phyloP scores from a whole-genome alignment of 64 coral and sea anemone genomes.

The Porites lutea region DNA sequence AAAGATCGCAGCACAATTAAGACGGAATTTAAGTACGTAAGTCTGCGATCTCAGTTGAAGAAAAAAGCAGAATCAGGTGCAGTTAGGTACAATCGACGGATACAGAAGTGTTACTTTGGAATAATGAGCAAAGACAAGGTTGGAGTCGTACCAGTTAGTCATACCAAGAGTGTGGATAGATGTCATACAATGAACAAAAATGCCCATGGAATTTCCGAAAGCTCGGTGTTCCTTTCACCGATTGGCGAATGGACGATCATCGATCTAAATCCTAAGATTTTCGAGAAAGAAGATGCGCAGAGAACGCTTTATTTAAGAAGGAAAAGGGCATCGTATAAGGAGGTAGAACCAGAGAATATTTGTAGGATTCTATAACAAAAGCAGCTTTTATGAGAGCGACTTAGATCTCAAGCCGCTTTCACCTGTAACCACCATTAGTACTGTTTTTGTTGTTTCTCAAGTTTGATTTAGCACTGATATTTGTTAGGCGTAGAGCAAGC shows the following conservation, averaged over 20 bases:
- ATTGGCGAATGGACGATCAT: slow-evolving; percentile 44
- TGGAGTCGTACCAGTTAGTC: neutral
- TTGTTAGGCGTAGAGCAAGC: too few species aligned
- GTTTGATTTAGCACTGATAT: too few species aligned
- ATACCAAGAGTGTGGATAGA: neutral
- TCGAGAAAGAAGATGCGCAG: slow-evolving; percentile 36
- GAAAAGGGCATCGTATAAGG: slow-evolving; percentile 13
- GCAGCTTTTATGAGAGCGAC: too few species aligned
- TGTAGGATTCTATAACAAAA: slow-evolving; percentile 6
- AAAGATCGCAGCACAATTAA: neutral
- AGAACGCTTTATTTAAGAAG: slow-evolving; percentile 36
- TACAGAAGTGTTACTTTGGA: slow-evolving; percentile 35
- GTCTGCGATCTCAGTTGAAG: neutral
- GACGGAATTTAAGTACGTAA: slow-evolving; percentile 1
- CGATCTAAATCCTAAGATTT: slow-evolving; percentile 11
- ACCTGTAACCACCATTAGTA: too few species aligned
- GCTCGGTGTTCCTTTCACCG: slow-evolving; percentile 16
- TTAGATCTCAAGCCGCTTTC: too few species aligned
- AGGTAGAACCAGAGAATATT: slow-evolving; percentile 9
- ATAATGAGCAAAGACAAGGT: neutral
- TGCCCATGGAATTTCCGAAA: neutral
- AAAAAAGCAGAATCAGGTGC: neutral
- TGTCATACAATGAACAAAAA: neutral
- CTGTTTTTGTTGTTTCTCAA: too few species aligned
- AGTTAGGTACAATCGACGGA: neutral